Evolutionary conservation across 2,113 vertebrate species (phyloP).

Genomic region (Chamaetylas fuelleborni): DNA sequence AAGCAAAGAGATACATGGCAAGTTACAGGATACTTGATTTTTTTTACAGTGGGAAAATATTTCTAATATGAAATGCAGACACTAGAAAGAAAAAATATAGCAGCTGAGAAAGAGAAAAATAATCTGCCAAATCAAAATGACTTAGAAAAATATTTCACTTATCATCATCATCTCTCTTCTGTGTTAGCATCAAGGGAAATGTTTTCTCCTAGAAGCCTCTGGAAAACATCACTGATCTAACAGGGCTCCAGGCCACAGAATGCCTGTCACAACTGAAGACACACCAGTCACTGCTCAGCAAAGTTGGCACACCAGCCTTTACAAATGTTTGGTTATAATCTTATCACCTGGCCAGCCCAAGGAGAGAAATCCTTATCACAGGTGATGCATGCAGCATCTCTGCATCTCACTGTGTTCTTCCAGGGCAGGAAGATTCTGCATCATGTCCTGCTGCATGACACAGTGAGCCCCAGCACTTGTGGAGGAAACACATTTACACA

Average conservation of each 20-base stretch:
- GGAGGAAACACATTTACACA: neutral
- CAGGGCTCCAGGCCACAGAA: neutral
- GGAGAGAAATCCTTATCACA: neutral
- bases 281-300: neutral
- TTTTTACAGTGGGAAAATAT: neutral
- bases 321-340: neutral
- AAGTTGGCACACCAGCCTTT: neutral
- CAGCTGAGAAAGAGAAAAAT: neutral
- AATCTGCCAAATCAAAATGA: constrained; percentile 2
- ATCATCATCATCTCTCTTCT: neutral
- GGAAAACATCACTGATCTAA: neutral
- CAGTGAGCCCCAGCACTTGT: neutral
- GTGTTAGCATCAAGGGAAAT: neutral
- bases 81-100: neutral
- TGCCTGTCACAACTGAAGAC: neutral
- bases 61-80: neutral
- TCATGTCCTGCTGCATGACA: neutral
- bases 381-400: neutral
- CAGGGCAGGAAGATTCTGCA: neutral
- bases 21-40: neutral
- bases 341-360: neutral
- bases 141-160: neutral
- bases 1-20: neutral
- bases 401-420: neutral
- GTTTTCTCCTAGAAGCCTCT: neutral